phyloP scores from a whole-genome alignment of 2,888 invertebrate species.

The Apoda limacodes region DNA sequence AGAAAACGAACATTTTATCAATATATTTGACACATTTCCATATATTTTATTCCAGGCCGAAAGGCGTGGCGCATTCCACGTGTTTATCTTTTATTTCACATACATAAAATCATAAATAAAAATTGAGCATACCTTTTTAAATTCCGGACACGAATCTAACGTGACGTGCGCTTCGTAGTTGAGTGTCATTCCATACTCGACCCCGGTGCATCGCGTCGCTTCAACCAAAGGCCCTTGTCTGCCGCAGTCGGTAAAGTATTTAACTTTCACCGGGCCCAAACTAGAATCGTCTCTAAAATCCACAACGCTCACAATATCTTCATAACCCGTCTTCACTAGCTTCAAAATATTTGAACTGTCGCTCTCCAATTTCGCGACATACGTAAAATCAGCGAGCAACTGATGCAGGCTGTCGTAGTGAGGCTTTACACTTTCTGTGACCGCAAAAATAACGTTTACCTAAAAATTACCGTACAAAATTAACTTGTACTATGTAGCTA shows the following conservation, averaged over 20 bases:
- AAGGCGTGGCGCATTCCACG: too few relatives aligned
- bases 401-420: constrained; percentile 78
- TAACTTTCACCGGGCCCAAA: constrained; percentile 72
- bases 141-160: constrained; percentile 65
- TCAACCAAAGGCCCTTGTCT: constrained; percentile 51
- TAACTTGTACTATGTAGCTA: constrained; percentile 4
- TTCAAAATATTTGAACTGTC: constrained; percentile 91
- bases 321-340: constrained; percentile 83
- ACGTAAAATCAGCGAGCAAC: constrained; percentile 78
- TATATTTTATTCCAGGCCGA: too few relatives aligned
- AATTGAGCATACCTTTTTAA: constrained; percentile 54
- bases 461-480: constrained; percentile 33
- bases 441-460: constrained; percentile 90
- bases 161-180: constrained; percentile 74
- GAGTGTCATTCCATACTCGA: constrained; percentile 72
- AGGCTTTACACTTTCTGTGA: constrained; percentile 74
- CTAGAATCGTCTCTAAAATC: constrained; percentile 71
- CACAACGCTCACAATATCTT: constrained; percentile 77
- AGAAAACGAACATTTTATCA: too few relatives aligned
- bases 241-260: constrained; percentile 80
- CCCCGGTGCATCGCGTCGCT: constrained; percentile 70
- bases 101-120: too few relatives aligned
- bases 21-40: too few relatives aligned
- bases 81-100: too few relatives aligned
- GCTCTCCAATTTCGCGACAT: constrained; percentile 80